Conservation (phyloP, 92 coral and sea anemone species). For the Epizoanthus fatuus region DNA sequence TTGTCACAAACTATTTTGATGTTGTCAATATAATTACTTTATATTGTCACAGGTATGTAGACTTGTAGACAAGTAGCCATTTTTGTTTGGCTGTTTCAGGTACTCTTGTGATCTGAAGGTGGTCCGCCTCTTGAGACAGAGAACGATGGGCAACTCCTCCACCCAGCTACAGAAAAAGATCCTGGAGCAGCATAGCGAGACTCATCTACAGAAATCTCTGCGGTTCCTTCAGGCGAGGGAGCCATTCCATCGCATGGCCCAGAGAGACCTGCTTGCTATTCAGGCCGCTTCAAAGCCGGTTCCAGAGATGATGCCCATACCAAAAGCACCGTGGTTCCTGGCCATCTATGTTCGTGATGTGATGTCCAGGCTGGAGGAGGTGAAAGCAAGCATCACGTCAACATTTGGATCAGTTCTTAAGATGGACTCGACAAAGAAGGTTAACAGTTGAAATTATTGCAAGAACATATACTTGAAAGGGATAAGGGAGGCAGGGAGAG, state of each 20-base stretch:
- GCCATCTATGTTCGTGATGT: constrained; percentile 24
- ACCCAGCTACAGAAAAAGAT: constrained; percentile 1
- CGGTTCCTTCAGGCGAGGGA: constrained; percentile 36
- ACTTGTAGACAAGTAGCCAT: background rate
- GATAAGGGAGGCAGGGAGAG: no score
- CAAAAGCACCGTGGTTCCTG: constrained; percentile 32
- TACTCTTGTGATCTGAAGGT: constrained; percentile 34
- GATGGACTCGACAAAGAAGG: constrained; percentile 45
- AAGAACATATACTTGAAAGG: no score
- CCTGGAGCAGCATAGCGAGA: constrained; percentile 23
- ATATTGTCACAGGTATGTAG: background rate
- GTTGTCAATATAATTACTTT: no score
- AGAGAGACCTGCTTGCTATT: background rate
- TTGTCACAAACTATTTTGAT: no score
- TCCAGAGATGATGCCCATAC: constrained; percentile 21
- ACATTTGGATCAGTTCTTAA: constrained; percentile 11
- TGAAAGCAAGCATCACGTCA: constrained; percentile 2
- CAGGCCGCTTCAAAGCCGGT: background rate
- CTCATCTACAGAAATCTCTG: background rate
- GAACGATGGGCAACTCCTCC: constrained; percentile 35
- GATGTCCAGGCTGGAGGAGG: background rate
- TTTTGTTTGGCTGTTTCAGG: background rate
- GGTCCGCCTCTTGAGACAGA: constrained; percentile 1
- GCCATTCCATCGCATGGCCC: constrained; percentile 7
- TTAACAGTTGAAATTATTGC: background rate